Evolutionary conservation across 2,888 invertebrate genomes (phyloP).

Genomic region (Diogma glabrata): DNA sequence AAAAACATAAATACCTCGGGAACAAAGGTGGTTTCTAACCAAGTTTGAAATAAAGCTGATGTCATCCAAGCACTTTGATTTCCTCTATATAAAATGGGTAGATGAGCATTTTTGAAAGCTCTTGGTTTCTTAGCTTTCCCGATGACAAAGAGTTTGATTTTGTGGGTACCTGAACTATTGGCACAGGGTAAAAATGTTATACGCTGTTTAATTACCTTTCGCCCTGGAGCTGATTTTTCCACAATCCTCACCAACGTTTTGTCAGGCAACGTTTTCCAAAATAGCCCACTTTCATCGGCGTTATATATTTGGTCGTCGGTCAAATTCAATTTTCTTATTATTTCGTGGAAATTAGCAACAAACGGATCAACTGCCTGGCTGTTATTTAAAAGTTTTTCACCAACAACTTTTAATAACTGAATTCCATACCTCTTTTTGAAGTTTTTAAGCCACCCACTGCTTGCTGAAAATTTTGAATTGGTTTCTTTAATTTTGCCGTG

Average conservation of each 20-base stretch:
- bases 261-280: slow-evolving; percentile 17
- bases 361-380: slow-evolving; percentile 10
- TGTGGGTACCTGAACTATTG: slow-evolving; percentile 20
- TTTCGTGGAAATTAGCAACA: slow-evolving; percentile 4
- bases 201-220: slow-evolving; percentile 17
- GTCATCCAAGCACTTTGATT: slow-evolving; percentile 18
- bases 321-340: slow-evolving; percentile 10
- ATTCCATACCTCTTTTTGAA: slow-evolving; percentile 4
- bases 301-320: slow-evolving; percentile 17
- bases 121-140: slow-evolving; percentile 18
- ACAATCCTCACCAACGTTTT: slow-evolving; percentile 8
- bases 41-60: slow-evolving; percentile 17
- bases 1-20: slow-evolving; percentile 3
- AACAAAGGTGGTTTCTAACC: slow-evolving; percentile 18
- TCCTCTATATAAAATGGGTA: slow-evolving; percentile 15
- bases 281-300: slow-evolving; percentile 17
- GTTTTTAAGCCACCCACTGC: slow-evolving; percentile 13
- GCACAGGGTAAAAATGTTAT: slow-evolving; percentile 19
- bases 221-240: slow-evolving; percentile 10
- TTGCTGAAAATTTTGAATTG: neutral
- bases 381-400: neutral
- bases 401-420: neutral
- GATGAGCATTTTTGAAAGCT: slow-evolving; percentile 15
- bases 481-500: slow-evolving; percentile 11
- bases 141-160: slow-evolving; percentile 18